These are phyloP conservation scores for Chionomys nivalis DNA, from an alignment of 2,113 vertebrate species.

Conservation along the genomic window DNA sequence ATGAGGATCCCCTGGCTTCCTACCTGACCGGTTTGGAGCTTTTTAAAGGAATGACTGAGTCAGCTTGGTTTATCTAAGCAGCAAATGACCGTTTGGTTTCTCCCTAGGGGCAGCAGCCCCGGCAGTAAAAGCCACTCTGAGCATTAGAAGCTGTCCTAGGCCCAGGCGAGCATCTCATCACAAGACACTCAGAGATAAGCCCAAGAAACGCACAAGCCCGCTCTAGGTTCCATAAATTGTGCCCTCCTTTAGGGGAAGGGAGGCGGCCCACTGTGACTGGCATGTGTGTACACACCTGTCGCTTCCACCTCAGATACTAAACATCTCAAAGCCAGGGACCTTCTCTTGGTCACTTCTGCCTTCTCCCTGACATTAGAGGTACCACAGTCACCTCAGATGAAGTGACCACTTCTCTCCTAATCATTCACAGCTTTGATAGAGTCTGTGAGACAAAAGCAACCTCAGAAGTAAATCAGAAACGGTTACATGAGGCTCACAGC, in stretches of 20 bases:
- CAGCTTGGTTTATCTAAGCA: neutral
- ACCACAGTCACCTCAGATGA: neutral
- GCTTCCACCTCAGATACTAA: neutral
- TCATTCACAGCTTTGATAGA: neutral
- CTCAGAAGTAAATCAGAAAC: neutral
- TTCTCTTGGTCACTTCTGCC: neutral
- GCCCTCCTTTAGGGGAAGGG: neutral
- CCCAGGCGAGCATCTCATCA: neutral
- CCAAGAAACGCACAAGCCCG: neutral
- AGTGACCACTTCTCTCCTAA: neutral
- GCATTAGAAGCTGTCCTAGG: neutral
- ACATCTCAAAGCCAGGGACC: neutral
- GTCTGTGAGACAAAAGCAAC: neutral
- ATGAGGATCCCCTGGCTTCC: neutral
- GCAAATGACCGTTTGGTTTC: neutral
- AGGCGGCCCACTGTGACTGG: neutral
- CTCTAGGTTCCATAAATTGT: neutral
- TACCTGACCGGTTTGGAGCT: neutral
- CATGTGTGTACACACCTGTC: neutral
- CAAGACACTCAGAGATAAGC: neutral
- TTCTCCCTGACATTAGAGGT: neutral
- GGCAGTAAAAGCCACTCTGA: neutral
- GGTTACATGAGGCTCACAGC: neutral
- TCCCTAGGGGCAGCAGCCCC: neutral
- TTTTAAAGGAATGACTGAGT: slow-evolving; percentile 37